Base-by-base conservation (phyloP, 2,797 vertebrate genomes). In the Naso thynnoides region DNA sequence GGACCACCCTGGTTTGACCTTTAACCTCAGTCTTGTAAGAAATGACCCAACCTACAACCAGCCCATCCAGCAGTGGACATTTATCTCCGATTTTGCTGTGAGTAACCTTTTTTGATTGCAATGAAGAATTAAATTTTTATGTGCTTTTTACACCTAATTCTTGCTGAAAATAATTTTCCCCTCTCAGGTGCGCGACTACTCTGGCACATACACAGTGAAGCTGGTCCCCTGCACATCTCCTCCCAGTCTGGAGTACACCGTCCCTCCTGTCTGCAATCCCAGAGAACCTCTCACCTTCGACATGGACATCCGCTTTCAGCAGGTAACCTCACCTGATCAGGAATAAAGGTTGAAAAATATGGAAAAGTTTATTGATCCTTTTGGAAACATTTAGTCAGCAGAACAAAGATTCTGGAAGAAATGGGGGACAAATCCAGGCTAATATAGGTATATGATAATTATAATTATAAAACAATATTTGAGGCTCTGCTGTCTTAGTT, bases 261-360 rank as follows among this genome's bases (percentile, higher is more conserved):
- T 97, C 24, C 97, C 96, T 0, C 92, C 96, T 7, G 91, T 96
- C 72, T 99, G 98, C 89, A 97, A 90, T 79, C 98, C 97, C 8
- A 93, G 95, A 80, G 96, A 98, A 45, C 95, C 96, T 0, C 87
- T 99, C 39, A 95, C 93, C 36, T 99, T 99, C 27, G 95, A 98
- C 70, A 82, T 99, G 66, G 97, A 99, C 89, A 98, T 99, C 73
- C 93, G 97, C 80, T 99, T 99, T 89, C 98, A 99, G 81, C 98
- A 99, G 96, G 98, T 99, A 21, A 70, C 18, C 24, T 69, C 2
- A 56, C 5, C 26, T 36, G 14, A 3, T 47, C 9, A 44, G 53
- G 61, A 50, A 29, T 39, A 15, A 41, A 13, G 54, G 6, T n/a
- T 5, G 5, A 19, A 60, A 38, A 66, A 15, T 33, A 16, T 15